Evolutionary conservation across 2,797 vertebrate species (phyloP).

Genomic region (Tachyglossus aculeatus): DNA sequence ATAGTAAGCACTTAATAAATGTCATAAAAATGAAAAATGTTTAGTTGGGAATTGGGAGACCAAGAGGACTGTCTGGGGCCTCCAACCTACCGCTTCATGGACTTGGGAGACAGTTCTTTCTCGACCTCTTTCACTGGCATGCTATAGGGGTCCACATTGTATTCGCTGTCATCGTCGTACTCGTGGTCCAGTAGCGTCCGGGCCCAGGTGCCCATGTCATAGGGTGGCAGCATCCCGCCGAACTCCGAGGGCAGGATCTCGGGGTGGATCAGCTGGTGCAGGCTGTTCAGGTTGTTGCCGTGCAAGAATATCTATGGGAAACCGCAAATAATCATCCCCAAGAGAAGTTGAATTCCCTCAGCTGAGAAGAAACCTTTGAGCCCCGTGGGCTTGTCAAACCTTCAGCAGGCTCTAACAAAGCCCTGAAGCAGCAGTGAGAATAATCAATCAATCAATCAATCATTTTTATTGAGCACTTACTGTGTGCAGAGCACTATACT

Average conservation of each 20-base stretch:
- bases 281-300: constrained; percentile 97
- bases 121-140: constrained; percentile 86
- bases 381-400: no score
- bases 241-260: constrained; percentile 98
- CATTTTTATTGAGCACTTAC: no score
- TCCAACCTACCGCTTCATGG: constrained; percentile 90
- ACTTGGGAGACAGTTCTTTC: constrained; percentile 89
- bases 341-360: not conserved
- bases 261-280: constrained; percentile 95
- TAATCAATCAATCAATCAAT: no score
- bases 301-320: constrained; percentile 94
- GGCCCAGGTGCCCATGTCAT: constrained; percentile 99
- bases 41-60: no score
- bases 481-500: no score
- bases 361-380: not conserved
- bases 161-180: constrained; percentile 95
- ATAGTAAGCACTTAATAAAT: no score
- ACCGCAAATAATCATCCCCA: constrained; percentile 14
- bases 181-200: constrained; percentile 94
- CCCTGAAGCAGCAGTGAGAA: no score
- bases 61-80: no score
- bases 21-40: no score
- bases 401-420: no score
- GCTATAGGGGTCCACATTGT: constrained; percentile 88
- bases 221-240: constrained; percentile 96